Evolutionary conservation across 2,797 vertebrate genomes (phyloP).

Genomic region (Cynopterus sphinx): DNA sequence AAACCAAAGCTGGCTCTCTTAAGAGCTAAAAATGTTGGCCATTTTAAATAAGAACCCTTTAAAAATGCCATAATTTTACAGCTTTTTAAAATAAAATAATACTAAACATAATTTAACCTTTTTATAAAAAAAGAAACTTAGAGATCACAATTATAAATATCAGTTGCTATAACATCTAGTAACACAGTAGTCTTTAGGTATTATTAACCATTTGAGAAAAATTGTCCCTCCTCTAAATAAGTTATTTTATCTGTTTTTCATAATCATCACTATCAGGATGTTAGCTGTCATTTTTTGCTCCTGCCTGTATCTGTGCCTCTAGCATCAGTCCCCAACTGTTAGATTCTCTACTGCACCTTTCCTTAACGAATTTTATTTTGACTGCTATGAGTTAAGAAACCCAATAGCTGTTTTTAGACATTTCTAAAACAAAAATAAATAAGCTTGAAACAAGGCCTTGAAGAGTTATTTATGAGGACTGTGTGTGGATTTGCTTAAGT

Average conservation of each 20-base stretch:
- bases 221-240: not conserved
- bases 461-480: not conserved
- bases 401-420: constrained; percentile 44
- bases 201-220: not conserved
- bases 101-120: not conserved
- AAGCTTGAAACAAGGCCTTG: not conserved
- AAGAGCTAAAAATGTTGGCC: not conserved
- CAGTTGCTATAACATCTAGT: not conserved
- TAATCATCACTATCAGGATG: not conserved
- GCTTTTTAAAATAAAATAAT: not conserved
- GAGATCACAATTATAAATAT: not conserved
- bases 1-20: not conserved
- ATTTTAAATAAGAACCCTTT: not conserved
- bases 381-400: constrained; percentile 11
- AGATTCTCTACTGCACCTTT: not conserved
- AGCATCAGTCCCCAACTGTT: too few relatives aligned
- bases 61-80: not conserved
- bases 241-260: not conserved
- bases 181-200: not conserved
- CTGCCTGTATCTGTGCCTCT: not conserved
- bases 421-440: constrained; percentile 40
- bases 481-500: not conserved
- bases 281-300: not conserved
- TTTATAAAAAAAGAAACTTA: not conserved
- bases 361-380: constrained; percentile 8